Percentiles rank a stretch among this genome's conserved stretches.
These are phyloP conservation scores for Cynaeus angustus DNA, from an alignment of 2,888 invertebrate species.

Conservation along the genomic window DNA sequence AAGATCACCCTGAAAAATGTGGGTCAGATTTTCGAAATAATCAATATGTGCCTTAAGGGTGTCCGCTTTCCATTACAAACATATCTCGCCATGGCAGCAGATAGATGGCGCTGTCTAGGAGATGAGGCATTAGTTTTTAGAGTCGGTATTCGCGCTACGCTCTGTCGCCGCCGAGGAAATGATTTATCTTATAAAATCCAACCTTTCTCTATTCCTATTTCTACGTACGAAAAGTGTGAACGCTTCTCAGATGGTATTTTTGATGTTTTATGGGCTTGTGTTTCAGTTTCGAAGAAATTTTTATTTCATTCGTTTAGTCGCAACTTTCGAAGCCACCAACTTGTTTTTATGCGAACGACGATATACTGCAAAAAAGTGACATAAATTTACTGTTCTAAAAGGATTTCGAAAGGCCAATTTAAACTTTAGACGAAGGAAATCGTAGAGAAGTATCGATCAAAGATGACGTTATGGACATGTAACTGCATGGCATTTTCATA, in stretches of 20 bases:
- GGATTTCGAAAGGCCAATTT: slow-evolving; percentile 9
- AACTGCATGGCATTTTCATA: too few relatives aligned
- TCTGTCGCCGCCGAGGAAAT: slow-evolving; percentile 51
- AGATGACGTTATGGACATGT: slow-evolving; percentile 5
- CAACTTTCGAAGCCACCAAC: slow-evolving; percentile 8
- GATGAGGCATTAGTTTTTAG: slow-evolving; percentile 55
- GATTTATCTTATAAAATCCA: slow-evolving; percentile 55
- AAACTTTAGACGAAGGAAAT: background rate
- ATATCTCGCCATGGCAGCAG: slow-evolving; percentile 42
- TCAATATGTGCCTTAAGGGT: slow-evolving; percentile 45
- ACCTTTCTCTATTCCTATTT: slow-evolving; percentile 24
- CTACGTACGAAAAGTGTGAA: slow-evolving; percentile 47
- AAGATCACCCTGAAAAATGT: slow-evolving; percentile 35
- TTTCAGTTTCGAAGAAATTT: slow-evolving; percentile 22
- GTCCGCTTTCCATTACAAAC: slow-evolving; percentile 44
- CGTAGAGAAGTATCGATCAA: background rate
- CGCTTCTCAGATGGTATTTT: slow-evolving; percentile 53
- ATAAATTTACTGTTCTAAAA: slow-evolving; percentile 7
- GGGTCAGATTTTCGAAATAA: slow-evolving; percentile 43
- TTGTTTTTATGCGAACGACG: slow-evolving; percentile 8
- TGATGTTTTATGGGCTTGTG: slow-evolving; percentile 48
- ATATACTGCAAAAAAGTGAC: slow-evolving; percentile 12
- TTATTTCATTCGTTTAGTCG: slow-evolving; percentile 27
- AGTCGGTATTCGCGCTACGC: slow-evolving; percentile 51
- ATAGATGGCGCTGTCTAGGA: slow-evolving; percentile 46